Evolutionary conservation across 1,140 invertebrate species (phyloP).

Genomic region (Drosophila bocki): DNA sequence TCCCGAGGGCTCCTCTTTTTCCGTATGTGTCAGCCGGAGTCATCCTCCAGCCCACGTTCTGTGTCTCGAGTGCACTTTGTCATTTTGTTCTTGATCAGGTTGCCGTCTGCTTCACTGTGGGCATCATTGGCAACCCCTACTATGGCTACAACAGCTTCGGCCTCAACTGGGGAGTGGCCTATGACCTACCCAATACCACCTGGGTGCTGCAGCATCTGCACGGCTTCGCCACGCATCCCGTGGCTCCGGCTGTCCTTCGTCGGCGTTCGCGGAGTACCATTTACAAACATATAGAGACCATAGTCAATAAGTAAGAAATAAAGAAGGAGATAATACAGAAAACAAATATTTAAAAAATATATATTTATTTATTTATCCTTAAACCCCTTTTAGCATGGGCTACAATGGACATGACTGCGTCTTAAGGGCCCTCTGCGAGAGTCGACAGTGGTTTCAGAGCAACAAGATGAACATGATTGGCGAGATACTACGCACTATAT

Average conservation of each 20-base stretch:
- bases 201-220: constrained; percentile 86
- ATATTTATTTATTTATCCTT: not conserved
- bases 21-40: constrained; percentile 62
- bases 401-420: constrained; percentile 89
- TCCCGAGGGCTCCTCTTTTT: constrained; percentile 84
- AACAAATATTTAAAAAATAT: not conserved
- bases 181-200: constrained; percentile 90
- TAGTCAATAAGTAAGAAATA: constrained; percentile 86
- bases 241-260: constrained; percentile 86
- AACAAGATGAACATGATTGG: constrained; percentile 86
- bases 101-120: constrained; percentile 80
- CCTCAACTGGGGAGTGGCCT: constrained; percentile 90
- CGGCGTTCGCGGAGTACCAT: constrained; percentile 86
- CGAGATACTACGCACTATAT: constrained; percentile 76
- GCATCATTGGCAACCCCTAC: constrained; percentile 81
- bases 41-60: not conserved
- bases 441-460: constrained; percentile 87
- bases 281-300: constrained; percentile 86
- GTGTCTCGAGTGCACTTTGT: constrained; percentile 15
- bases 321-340: not conserved
- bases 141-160: constrained; percentile 77
- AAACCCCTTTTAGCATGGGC: constrained; percentile 66
- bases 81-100: constrained; percentile 60
- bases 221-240: constrained; percentile 79
- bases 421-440: constrained; percentile 90